Evolutionary conservation across 2,888 invertebrate genomes (phyloP), one percentile per base, ranked within the genome.

Genomic region (Drosophila buzzatii): DNA sequence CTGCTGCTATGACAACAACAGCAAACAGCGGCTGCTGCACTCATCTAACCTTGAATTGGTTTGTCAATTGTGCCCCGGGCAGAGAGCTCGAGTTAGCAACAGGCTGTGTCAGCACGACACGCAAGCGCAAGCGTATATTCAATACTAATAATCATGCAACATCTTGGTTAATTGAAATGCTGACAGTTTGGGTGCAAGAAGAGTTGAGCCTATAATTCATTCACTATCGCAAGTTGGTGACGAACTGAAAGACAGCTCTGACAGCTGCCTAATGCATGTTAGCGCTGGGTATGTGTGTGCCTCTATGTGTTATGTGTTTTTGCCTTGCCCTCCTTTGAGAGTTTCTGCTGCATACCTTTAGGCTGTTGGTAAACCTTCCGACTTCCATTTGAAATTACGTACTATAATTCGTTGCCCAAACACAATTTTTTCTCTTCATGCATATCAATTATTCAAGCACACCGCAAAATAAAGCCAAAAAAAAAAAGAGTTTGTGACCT

Each of bases 41-140:
- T 79, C 73, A 70, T 66, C 49, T 76, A 67, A 83, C 82, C 83
- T 80, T 81, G 72, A 78, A 42, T 63, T 45, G 45, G 23, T 49
- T 57, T 58, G 73, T 52, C 62, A 60, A 76, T 66, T 73, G 59
- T 58, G 37, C 37, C 52, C 52, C 52, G 16, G 20, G 23, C 52
- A 5, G 37, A 20, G 10, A 33, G 33, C 14, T 41, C 39, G 16
- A 14, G 18, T 35, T 27, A 56, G 20, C 41, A 41, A 49, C 35
- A 41, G 41, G 45, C 37, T 35, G 27, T 9, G 23, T 8, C 10
- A 16, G 37, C 14, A 5, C 52, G 10, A 2, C 3, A 18, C 44
- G 18, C 5, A 6, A 18, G 10, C 44, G 18, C 5, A 6, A 18
- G 10, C 47, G 27, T 27, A 27, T 39, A n/a, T 23, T 37, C 6